phyloP scores from a whole-genome alignment of 2,888 invertebrate species.

The Plutella xylostella region DNA sequence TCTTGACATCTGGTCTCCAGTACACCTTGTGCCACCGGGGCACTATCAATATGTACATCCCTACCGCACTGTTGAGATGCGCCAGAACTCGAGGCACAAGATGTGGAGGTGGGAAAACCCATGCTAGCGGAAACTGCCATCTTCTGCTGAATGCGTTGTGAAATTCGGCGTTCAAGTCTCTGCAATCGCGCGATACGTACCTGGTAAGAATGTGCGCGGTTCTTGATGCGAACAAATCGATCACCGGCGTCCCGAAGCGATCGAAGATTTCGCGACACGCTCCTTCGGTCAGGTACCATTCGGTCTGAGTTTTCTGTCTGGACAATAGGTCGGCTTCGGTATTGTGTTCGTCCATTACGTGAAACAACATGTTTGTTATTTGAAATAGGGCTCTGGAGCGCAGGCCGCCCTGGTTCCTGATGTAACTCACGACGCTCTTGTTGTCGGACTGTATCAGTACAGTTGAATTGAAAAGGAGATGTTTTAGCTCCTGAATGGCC shows the following conservation, averaged over 20 bases:
- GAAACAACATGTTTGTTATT: conserved; percentile 4
- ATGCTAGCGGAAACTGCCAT: conserved; percentile 20
- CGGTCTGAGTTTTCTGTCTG: neutral
- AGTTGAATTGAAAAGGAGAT: neutral
- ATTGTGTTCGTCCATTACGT: neutral
- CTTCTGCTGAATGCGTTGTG: conserved; percentile 22
- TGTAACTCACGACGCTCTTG: neutral
- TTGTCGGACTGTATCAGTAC: neutral
- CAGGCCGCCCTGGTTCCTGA: neutral
- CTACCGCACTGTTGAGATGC: conserved; percentile 19
- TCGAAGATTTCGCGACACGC: conserved; percentile 10
- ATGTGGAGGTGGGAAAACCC: conserved; percentile 26
- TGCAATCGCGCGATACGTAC: conserved; percentile 1
- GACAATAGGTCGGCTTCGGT: neutral
- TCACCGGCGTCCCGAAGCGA: conserved; percentile 19
- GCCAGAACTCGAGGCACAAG: conserved; percentile 22
- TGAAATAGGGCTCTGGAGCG: neutral
- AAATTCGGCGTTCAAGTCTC: neutral
- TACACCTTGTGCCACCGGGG: conserved; percentile 19
- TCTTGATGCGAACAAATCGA: conserved; percentile 19
- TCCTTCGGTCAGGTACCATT: neutral
- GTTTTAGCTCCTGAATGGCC: neutral
- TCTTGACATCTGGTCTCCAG: conserved; percentile 19
- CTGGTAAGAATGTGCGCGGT: neutral
- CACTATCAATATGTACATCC: conserved; percentile 2